Evolutionary conservation across 2,797 vertebrate genomes (phyloP).

Genomic region (Hydrolagus colliei): DNA sequence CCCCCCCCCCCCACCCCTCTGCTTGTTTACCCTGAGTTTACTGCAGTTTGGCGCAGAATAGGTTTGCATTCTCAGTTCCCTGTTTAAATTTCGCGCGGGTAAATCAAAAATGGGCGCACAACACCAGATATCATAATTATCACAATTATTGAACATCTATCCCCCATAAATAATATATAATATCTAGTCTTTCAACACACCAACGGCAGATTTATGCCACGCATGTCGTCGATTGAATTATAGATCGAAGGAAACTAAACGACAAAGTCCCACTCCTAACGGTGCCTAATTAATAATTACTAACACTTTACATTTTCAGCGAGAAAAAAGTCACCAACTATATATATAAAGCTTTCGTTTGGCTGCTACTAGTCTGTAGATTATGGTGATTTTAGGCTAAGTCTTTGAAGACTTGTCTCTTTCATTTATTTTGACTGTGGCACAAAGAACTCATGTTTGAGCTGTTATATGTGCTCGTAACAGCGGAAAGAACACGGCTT

Average conservation of each 20-base stretch:
- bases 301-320: background rate
- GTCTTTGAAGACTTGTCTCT: slow-evolving; percentile 30
- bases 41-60: no score
- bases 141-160: slow-evolving; percentile 12
- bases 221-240: no score
- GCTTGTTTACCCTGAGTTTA: background rate
- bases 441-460: slow-evolving; percentile 21
- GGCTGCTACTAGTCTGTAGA: slow-evolving; percentile 18
- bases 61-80: no score
- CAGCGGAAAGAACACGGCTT: slow-evolving; percentile 21
- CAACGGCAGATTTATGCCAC: background rate
- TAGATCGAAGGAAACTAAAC: background rate
- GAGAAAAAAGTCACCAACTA: slow-evolving; percentile 12
- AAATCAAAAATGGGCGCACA: slow-evolving; percentile 30
- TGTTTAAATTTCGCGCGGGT: background rate
- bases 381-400: slow-evolving; percentile 26
- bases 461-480: slow-evolving; percentile 25
- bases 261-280: background rate
- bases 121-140: slow-evolving; percentile 32
- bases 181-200: background rate
- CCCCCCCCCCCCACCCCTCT: background rate
- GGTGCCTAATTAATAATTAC: background rate
- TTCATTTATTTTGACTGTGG: slow-evolving; percentile 29
- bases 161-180: background rate
- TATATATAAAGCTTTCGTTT: slow-evolving; percentile 20